A percentile compares a stretch with the other conserved stretches of the same genome.
These are phyloP conservation scores for Orthosia gothica DNA, from an alignment of 2,888 invertebrate genomes.

Conservation along the genomic window DNA sequence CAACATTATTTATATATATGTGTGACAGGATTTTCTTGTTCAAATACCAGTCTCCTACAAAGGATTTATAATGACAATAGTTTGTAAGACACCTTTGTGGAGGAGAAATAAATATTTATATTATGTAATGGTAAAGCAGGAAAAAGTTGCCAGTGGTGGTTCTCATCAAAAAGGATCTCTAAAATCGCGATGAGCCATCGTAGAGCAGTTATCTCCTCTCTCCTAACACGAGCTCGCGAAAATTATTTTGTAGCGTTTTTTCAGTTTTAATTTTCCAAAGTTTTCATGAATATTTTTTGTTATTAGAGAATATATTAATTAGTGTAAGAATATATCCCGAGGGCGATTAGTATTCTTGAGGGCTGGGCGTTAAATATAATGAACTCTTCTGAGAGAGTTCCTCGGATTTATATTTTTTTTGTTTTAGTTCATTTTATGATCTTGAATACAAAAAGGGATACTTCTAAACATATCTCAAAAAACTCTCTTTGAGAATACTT, in stretches of 20 bases:
- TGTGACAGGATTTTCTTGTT: too few relatives aligned
- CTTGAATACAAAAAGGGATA: slow-evolving; percentile 5
- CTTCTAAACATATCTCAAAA: background rate
- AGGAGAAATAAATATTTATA: background rate
- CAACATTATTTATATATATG: too few relatives aligned
- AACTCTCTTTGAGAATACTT: background rate
- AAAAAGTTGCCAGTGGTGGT: background rate
- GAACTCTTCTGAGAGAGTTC: slow-evolving; percentile 14
- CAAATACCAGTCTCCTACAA: too few relatives aligned
- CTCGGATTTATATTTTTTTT: slow-evolving; percentile 18
- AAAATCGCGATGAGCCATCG: slow-evolving; percentile 64
- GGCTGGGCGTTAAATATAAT: slow-evolving; percentile 26
- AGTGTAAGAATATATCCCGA: slow-evolving; percentile 48
- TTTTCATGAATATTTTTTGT: slow-evolving; percentile 53
- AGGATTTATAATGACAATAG: too few relatives aligned
- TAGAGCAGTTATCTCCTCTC: slow-evolving; percentile 63
- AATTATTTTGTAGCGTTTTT: slow-evolving; percentile 60
- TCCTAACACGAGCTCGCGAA: slow-evolving; percentile 55
- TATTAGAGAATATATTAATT: slow-evolving; percentile 59
- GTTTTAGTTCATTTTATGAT: slow-evolving; percentile 28
- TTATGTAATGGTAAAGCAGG: background rate
- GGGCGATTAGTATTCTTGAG: slow-evolving; percentile 42
- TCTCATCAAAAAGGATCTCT: slow-evolving; percentile 58
- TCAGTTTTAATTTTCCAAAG: slow-evolving; percentile 56
- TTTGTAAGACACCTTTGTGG: too few relatives aligned